These are phyloP conservation scores for Petrocephalus schoutedeni DNA, from an alignment of 2,797 vertebrate genomes.

Conservation along the genomic window DNA sequence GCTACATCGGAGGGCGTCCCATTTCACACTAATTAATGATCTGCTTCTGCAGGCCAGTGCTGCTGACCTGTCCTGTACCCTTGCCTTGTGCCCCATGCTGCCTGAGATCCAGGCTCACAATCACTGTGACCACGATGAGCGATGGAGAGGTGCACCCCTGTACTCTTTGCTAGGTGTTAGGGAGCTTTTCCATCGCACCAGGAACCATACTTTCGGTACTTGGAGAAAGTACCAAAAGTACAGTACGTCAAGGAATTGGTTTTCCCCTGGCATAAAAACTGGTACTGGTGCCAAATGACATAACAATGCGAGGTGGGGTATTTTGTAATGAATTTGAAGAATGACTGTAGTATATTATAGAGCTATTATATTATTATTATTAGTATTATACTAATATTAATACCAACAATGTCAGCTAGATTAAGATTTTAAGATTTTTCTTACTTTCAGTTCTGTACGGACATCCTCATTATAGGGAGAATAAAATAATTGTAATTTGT, in stretches of 20 bases:
- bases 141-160: neutral
- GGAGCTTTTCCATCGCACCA: neutral
- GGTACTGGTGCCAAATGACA: neutral
- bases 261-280: neutral
- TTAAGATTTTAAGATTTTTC: neutral
- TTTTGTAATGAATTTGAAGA: too few species aligned
- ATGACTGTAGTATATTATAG: neutral
- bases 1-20: neutral
- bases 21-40: neutral
- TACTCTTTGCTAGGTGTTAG: neutral
- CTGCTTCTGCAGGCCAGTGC: too few species aligned
- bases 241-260: neutral
- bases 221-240: too few species aligned
- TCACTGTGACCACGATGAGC: too few species aligned
- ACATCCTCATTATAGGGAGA: neutral
- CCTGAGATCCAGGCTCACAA: too few species aligned
- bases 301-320: too few species aligned
- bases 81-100: too few species aligned
- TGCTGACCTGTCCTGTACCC: too few species aligned
- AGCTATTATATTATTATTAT: neutral
- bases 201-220: neutral
- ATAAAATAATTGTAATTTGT: neutral
- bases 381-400: neutral
- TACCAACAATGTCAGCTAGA: neutral
- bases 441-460: too few species aligned